Percentiles rank a stretch among this genome's conserved stretches.
phyloP scores from a whole-genome alignment of 92 coral and sea anemone genomes.

The Umimayanthus kanabou region DNA sequence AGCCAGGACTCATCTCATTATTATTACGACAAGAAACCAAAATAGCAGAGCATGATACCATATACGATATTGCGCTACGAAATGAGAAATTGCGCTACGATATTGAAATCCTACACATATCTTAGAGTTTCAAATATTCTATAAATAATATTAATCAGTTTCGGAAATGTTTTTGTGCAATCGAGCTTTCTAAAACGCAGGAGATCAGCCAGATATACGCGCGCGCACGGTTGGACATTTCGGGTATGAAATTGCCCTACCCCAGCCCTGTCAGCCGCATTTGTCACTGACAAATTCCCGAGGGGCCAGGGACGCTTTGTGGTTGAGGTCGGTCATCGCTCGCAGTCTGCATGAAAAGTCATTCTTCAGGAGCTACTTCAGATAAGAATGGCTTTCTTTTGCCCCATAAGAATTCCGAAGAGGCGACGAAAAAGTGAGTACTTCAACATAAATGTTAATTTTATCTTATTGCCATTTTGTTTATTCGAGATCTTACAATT shows the following conservation, averaged over 20 bases:
- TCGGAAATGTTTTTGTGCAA: too few species aligned
- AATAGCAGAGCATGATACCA: neutral
- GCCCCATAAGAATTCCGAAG: slow-evolving; percentile 85
- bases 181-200: neutral
- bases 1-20: too few species aligned
- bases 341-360: neutral
- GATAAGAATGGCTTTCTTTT: slow-evolving; percentile 79
- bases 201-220: too few species aligned
- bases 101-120: too few species aligned
- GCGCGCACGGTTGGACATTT: too few species aligned
- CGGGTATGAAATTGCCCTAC: neutral
- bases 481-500: slow-evolving; percentile 51
- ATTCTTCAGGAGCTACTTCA: neutral
- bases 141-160: too few species aligned
- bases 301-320: slow-evolving; percentile 21
- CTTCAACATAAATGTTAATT: slow-evolving; percentile 26
- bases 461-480: slow-evolving; percentile 60
- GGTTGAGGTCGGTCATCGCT: neutral
- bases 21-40: too few species aligned
- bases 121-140: too few species aligned
- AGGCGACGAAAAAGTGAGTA: slow-evolving; percentile 83
- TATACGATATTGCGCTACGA: neutral
- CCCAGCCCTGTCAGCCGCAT: slow-evolving; percentile 16
- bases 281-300: slow-evolving; percentile 29
- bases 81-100: too few species aligned